Base-by-base conservation (phyloP, 92 coral and sea anemone species). In the Epizoanthus stellaris region DNA sequence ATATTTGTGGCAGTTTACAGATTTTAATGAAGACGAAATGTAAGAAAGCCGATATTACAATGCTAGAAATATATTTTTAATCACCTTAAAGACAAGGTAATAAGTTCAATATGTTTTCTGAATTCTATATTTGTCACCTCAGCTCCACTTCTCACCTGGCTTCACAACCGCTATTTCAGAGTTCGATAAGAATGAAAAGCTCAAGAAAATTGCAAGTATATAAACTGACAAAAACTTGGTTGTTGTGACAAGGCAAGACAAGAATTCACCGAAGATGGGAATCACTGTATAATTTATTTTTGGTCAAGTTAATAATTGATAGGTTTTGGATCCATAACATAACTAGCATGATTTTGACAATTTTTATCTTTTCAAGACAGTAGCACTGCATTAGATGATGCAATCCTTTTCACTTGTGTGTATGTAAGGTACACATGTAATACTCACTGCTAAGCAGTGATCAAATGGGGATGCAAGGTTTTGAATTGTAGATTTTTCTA, bases 301-400 rank as follows among this genome's bases (percentile, higher is more conserved):
- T 36, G 60, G 40, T 21, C 23, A 79, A 43, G 60, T 79, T 79
- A 79, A 79, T 79, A 45, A 79, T 79, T 79, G 7, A 79, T 79
- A 40, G 16, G 19, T 9, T 64, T 63, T 62, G 72, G 82, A 49
- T 63, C 65, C 43, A 79, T 61, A 45, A 59, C 54, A 61, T n/a
- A 63, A 62, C 20, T 20, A 45, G 40, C 20, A 62, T 19, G 6
- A 4, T 10, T 19, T 79, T 77, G 57, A 39, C 36, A 45, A 45
- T 34, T 63, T 63, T 79, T 40, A 19, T 7, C 58, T 42, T 61
- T 40, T 61, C 34, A 23, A 40, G 23, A 39, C 59, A 42, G 73
- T 25, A 64, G 4, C 13, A 62, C 57, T 40, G 16, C 71, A 77
- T 42, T 52, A 62, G 56, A 42, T 62, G 21, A 21, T 63, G n/a